Conservation (phyloP, 1,140 invertebrate genomes). For the Euschistus heros region DNA sequence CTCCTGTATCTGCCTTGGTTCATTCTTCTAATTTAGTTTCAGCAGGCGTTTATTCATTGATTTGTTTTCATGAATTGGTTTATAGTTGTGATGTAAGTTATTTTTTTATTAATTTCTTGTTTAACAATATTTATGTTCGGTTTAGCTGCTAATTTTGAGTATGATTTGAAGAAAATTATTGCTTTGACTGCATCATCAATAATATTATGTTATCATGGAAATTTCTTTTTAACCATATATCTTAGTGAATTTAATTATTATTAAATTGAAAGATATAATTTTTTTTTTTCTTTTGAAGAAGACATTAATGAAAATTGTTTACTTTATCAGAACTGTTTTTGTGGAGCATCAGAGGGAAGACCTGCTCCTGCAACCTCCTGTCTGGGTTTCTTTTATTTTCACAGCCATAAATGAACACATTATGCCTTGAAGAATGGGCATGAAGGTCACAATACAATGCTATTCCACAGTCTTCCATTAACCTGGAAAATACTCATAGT, state of each 20-base stretch:
- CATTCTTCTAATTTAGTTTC: constrained; percentile 65
- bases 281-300: no score
- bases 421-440: constrained; percentile 87
- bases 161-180: constrained; percentile 60
- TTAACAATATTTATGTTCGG: background rate
- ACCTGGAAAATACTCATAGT: constrained; percentile 38
- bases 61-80: no score
- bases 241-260: no score
- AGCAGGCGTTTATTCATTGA: constrained; percentile 56
- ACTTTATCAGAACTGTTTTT: constrained; percentile 89
- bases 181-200: constrained; percentile 56
- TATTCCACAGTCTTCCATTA: constrained; percentile 84
- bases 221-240: no score
- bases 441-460: constrained; percentile 92
- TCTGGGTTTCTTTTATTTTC: constrained; percentile 66
- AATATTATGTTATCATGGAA: no score
- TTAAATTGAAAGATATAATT: no score
- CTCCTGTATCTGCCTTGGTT: constrained; percentile 57
- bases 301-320: constrained; percentile 22
- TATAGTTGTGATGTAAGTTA: no score
- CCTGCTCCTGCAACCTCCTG: constrained; percentile 71
- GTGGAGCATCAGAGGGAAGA: constrained; percentile 84
- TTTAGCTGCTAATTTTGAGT: constrained; percentile 48
- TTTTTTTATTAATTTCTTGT: background rate
- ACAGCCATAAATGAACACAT: constrained; percentile 94